Evolutionary conservation across 2,797 vertebrate species (phyloP).

Genomic region (Glyptemys insculpta): DNA sequence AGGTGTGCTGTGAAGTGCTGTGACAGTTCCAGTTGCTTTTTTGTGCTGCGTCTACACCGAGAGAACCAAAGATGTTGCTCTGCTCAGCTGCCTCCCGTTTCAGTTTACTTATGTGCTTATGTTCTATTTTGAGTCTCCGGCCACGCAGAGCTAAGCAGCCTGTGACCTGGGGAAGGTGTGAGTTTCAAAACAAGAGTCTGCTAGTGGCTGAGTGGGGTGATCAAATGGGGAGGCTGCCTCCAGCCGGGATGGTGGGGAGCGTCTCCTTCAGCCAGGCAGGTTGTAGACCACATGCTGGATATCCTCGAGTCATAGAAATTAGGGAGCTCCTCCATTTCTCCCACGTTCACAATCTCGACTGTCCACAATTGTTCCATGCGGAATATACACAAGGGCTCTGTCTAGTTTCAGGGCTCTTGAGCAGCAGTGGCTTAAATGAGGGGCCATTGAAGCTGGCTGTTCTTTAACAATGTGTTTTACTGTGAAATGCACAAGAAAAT

Average conservation of each 20-base stretch:
- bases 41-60: neutral
- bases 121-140: conserved; percentile 76
- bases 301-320: neutral
- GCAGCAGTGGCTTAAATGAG: neutral
- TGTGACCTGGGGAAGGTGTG: conserved; percentile 56
- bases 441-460: too few relatives aligned
- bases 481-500: neutral
- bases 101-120: conserved; percentile 75
- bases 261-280: neutral
- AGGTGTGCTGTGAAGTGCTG: neutral
- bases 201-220: neutral
- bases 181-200: conserved; percentile 72
- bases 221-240: neutral
- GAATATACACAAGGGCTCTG: neutral
- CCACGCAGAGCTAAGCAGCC: conserved; percentile 54
- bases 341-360: neutral
- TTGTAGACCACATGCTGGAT: neutral
- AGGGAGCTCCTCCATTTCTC: accelerated
- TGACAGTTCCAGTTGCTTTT: neutral
- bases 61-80: neutral
- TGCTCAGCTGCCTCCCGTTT: neutral
- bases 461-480: neutral
- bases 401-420: neutral
- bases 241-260: neutral
- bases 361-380: neutral